These are phyloP conservation scores for Agrochola lychnidis DNA, from an alignment of 2,888 invertebrate species.

Conservation along the genomic window DNA sequence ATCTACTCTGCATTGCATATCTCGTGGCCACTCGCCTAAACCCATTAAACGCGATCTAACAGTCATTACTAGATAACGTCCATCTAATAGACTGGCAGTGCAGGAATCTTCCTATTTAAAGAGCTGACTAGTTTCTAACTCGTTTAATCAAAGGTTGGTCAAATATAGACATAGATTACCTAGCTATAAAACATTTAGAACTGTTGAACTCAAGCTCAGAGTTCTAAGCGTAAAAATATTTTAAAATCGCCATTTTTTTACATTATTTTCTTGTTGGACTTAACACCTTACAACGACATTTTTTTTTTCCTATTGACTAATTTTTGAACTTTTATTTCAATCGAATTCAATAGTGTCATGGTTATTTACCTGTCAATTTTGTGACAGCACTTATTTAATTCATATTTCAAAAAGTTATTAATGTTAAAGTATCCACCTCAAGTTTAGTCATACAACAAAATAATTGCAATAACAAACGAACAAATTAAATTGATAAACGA, in stretches of 20 bases:
- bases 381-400: no score
- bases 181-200: constrained; percentile 8
- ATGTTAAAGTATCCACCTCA: not conserved
- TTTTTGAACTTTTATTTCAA: no score
- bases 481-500: not conserved
- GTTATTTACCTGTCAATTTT: no score
- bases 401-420: no score
- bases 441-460: not conserved
- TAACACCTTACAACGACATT: no score
- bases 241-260: no score
- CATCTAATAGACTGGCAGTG: constrained; percentile 3
- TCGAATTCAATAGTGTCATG: no score
- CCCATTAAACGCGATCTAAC: constrained; percentile 35
- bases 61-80: constrained; percentile 35
- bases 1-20: constrained; percentile 5
- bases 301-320: no score
- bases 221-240: no score
- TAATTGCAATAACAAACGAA: not conserved
- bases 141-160: constrained; percentile 4
- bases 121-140: constrained; percentile 28
- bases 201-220: constrained; percentile 6
- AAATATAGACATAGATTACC: not conserved
- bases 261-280: no score
- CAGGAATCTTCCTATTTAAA: constrained; percentile 38
- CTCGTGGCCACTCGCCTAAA: constrained; percentile 15